These are phyloP conservation scores for Phocoena sinus DNA, from an alignment of 2,113 vertebrate genomes.

Conservation along the genomic window DNA sequence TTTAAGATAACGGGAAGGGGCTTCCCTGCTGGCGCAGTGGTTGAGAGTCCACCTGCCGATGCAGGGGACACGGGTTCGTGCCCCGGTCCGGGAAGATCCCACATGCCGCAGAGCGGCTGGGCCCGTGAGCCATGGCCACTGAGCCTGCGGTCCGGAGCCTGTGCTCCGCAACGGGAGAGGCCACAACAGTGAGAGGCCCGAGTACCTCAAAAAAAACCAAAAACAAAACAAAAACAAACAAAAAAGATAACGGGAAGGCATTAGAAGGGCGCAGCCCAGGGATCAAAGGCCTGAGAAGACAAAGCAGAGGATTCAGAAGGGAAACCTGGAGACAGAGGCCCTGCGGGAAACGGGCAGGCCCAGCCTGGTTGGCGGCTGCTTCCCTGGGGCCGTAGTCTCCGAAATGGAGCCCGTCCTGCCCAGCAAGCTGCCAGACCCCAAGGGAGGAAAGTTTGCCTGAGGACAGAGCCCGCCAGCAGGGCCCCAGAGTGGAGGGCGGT, in stretches of 20 bases:
- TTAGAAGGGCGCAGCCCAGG: not conserved
- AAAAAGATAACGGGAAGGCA: fast-evolving
- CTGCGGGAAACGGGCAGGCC: not conserved
- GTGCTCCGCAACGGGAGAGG: no score
- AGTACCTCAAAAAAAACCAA: no score
- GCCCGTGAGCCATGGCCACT: no score
- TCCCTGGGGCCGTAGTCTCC: not conserved
- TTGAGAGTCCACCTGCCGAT: no score
- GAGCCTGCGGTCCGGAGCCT: no score
- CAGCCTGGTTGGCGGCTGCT: not conserved
- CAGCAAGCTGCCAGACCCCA: not conserved
- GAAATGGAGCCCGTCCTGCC: not conserved
- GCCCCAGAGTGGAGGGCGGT: not conserved
- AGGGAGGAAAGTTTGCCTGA: not conserved
- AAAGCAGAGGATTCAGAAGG: not conserved
- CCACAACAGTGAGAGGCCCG: no score
- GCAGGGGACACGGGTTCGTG: no score
- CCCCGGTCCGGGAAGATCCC: no score
- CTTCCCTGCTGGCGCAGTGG: no score
- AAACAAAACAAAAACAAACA: no score
- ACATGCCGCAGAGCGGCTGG: no score
- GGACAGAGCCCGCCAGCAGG: not conserved
- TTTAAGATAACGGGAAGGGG: no score
- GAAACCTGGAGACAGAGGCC: not conserved
- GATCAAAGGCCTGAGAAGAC: not conserved